Evolutionary conservation across 1,140 invertebrate genomes (phyloP), one percentile per base, ranked within the genome.

Genomic region (Chrysoperla carnea): DNA sequence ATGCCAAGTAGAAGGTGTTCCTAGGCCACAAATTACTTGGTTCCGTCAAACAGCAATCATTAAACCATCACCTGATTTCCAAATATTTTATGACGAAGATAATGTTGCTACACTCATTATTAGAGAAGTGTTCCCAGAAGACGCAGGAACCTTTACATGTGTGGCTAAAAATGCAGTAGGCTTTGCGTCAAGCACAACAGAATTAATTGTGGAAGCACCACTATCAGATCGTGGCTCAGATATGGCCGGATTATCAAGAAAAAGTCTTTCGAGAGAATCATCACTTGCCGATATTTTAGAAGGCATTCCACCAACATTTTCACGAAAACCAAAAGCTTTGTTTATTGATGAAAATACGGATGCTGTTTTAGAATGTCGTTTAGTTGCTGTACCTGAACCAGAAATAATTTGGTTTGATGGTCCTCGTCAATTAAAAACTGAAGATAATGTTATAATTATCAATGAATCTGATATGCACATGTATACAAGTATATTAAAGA

Each of bases 131-230:
- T 94, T 92, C 62, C 88, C 91, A 0, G 93, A 98, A 70, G 94
- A 99, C 63, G 86, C 91, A 2, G 94, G 92, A 3, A 84, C 81
- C 37, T 98, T 95, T 61, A 96, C 91, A 0, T 94, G 92, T 53
- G 85, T 97, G 9, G 88, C 92, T 9, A 94, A 95, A 58, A 99
- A 98, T 59, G 72, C 82, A 4, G 84, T 84, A 35, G 95, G 95
- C 23, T 91, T 86, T 62, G 86, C 89, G 1, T 87, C 87, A 0
- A 88, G 83, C 53, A 87, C 88, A 6, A 89, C 91, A 1, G 88
- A 92, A 59, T 60, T 96, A 9, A 73, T 79, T 17, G 85, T 95
- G 0, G 85, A 93, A 64, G 77, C 78, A 37, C 82, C 85, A 15
- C 56, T 88, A 15, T 89, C 85, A 8, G 86, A 91, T 61, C 85